These are phyloP conservation scores for Hirtodrosophila duncani DNA, from an alignment of 2,888 invertebrate genomes.

Conservation along the genomic window DNA sequence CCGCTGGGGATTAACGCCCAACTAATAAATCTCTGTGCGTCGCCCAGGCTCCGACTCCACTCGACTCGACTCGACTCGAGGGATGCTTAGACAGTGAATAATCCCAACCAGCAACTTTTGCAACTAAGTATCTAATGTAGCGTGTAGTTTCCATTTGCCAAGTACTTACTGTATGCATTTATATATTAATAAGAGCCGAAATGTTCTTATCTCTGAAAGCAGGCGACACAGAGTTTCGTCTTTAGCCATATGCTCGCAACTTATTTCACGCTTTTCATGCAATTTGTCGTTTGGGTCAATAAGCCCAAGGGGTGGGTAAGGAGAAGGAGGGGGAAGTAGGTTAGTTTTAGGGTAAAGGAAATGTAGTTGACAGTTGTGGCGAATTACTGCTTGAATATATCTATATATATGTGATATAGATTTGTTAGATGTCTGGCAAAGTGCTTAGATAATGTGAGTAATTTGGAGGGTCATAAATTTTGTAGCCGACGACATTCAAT, in stretches of 20 bases:
- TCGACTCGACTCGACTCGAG: too few relatives aligned
- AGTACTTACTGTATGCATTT: conserved; percentile 40
- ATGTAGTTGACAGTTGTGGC: conserved; percentile 43
- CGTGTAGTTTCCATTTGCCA: too few relatives aligned
- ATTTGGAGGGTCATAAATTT: conserved; percentile 63
- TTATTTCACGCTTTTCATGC: conserved; percentile 64
- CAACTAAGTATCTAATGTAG: too few relatives aligned
- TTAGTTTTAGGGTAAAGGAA: conserved; percentile 17
- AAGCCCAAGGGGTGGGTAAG: conserved; percentile 27
- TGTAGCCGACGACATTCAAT: too few relatives aligned
- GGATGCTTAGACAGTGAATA: too few relatives aligned
- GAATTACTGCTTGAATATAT: neutral
- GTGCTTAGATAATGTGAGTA: conserved; percentile 64
- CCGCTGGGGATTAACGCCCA: conserved; percentile 73
- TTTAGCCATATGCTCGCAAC: conserved; percentile 58
- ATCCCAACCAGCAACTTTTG: too few relatives aligned
- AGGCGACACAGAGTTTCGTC: conserved; percentile 7
- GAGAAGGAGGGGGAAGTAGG: neutral
- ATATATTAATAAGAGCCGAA: conserved; percentile 54
- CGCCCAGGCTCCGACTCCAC: neutral
- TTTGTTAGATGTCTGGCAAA: conserved; percentile 50
- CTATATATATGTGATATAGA: conserved; percentile 25
- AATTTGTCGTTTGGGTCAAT: conserved; percentile 61
- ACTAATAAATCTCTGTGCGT: conserved; percentile 69
- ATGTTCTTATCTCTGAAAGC: conserved; percentile 36